These are phyloP conservation scores for Melanotaenia boesemani DNA, from an alignment of 2,797 vertebrate genomes.

Conservation along the genomic window DNA sequence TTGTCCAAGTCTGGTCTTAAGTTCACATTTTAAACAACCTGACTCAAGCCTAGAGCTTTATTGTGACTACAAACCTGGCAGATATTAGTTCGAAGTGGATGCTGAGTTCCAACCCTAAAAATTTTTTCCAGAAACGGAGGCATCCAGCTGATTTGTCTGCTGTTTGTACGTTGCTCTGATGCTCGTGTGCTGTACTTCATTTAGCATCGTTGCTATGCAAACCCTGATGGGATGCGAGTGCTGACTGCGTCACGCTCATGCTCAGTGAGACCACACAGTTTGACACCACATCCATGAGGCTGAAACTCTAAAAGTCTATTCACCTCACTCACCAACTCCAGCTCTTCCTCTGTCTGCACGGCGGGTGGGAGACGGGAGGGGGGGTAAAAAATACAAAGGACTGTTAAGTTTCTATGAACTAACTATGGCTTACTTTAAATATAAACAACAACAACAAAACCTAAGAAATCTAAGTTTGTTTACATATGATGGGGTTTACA, in stretches of 20 bases:
- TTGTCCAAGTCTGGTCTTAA: constrained; percentile 1
- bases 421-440: constrained; percentile 4
- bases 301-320: constrained; percentile 68
- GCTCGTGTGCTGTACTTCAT: constrained; percentile 24
- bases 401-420: constrained; percentile 60
- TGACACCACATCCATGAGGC: constrained; percentile 70
- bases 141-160: constrained; percentile 44
- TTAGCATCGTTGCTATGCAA: constrained; percentile 11
- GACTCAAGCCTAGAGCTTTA: background rate
- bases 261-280: constrained; percentile 69
- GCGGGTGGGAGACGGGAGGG: constrained; percentile 54
- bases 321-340: constrained; percentile 94
- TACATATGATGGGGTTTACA: background rate
- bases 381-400: constrained; percentile 61
- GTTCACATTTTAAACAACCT: background rate
- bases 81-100: background rate
- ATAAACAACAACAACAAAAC: background rate
- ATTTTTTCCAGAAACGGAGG: constrained; percentile 19
- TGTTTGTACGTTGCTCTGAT: constrained; percentile 8
- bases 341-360: constrained; percentile 91
- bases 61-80: background rate
- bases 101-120: background rate
- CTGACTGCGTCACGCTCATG: constrained; percentile 62
- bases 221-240: constrained; percentile 29
- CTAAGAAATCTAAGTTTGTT: background rate